Percentiles rank a stretch among this genome's conserved stretches.
phyloP scores from a whole-genome alignment of 2,113 vertebrate genomes.

The Synchiropus splendidus region DNA sequence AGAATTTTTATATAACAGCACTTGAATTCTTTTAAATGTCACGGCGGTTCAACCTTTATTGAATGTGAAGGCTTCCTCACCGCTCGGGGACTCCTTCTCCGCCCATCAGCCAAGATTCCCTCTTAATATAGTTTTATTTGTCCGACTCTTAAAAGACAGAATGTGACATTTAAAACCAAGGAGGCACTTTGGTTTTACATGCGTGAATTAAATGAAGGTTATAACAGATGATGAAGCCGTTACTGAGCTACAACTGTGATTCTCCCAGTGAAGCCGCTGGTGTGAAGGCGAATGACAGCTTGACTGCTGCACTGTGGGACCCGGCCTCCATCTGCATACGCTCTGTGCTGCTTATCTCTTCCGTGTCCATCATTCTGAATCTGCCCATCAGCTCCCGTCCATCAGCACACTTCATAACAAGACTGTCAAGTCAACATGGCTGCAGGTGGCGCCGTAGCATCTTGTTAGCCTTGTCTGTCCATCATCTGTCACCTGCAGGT shows the following conservation, averaged over 20 bases:
- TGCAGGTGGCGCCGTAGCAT: too few relatives aligned
- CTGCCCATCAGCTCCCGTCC: constrained; percentile 32
- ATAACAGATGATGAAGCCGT: too few relatives aligned
- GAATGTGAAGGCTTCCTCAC: constrained; percentile 26
- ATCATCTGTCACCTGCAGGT: too few relatives aligned
- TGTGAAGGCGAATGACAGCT: constrained; percentile 10
- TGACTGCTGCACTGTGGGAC: constrained; percentile 13
- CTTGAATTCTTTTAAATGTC: constrained; percentile 38
- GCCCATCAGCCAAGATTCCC: not conserved
- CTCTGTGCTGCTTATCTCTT: constrained; percentile 20
- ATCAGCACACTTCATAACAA: constrained; percentile 24
- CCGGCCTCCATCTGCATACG: constrained; percentile 10
- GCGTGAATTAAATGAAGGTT: too few relatives aligned
- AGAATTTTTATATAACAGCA: constrained; percentile 6
- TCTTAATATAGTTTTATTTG: constrained; percentile 21
- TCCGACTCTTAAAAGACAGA: constrained; percentile 4
- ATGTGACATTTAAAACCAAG: too few relatives aligned
- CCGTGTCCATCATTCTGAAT: constrained; percentile 31
- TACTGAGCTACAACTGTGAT: not conserved
- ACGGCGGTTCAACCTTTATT: constrained; percentile 28
- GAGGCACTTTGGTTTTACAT: too few relatives aligned
- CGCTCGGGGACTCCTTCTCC: constrained; percentile 14
- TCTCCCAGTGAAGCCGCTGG: not conserved
- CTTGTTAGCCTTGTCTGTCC: too few relatives aligned
- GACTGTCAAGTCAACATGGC: too few relatives aligned